Conservation (phyloP, 2,113 vertebrate genomes). For the Bothrops jararaca region DNA sequence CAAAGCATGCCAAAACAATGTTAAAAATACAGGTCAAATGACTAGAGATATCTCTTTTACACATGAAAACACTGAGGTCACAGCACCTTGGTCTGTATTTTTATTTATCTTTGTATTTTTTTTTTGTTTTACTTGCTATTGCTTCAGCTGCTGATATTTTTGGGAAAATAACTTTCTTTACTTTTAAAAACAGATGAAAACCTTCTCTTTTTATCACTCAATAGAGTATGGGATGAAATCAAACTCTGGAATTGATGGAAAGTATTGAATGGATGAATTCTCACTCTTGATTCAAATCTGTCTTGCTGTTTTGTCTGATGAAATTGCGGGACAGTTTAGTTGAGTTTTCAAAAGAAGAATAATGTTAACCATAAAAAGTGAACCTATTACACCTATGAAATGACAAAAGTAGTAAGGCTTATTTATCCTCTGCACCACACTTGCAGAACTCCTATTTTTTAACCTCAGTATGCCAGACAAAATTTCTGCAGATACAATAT, state of each 20-base stretch:
- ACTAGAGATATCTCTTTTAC: slow-evolving; percentile 42
- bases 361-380: slow-evolving; percentile 22
- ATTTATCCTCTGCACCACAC: background rate
- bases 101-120: slow-evolving; percentile 23
- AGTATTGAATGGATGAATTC: background rate
- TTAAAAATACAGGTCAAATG: slow-evolving; percentile 51
- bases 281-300: background rate
- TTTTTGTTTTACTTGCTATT: slow-evolving; percentile 10
- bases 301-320: background rate
- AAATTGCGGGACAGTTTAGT: background rate
- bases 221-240: slow-evolving; percentile 27
- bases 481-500: background rate
- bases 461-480: background rate
- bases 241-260: slow-evolving; percentile 27
- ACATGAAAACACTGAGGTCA: slow-evolving; percentile 51
- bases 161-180: slow-evolving; percentile 14
- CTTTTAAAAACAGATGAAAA: slow-evolving; percentile 19
- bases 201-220: slow-evolving; percentile 14
- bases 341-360: background rate
- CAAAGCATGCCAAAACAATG: slow-evolving; percentile 53
- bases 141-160: slow-evolving; percentile 10
- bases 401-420: background rate
- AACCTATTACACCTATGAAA: background rate
- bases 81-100: slow-evolving; percentile 40
- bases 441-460: background rate